Conservation (phyloP, 37 sponge, comb jelly and placozoan genomes). For the Axinella damicornis region DNA sequence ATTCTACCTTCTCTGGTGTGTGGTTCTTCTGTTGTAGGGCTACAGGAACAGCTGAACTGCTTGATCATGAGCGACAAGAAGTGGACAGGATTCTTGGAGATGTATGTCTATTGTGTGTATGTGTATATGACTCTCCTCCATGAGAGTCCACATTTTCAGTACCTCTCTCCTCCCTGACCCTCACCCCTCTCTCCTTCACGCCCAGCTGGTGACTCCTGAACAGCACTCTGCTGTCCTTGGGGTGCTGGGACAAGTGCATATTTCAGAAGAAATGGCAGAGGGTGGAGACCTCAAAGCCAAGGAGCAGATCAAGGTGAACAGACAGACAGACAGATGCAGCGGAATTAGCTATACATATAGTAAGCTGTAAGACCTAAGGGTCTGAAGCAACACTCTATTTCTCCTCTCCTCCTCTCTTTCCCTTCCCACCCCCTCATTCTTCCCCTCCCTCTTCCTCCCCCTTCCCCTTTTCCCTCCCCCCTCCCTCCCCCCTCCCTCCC, state of each 20-base stretch:
- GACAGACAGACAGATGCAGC: neutral
- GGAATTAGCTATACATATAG: neutral
- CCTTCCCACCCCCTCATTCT: neutral
- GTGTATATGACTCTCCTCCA: neutral
- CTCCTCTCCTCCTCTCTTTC: too few species aligned
- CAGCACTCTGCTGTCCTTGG: constrained; percentile 55
- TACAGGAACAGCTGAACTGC: constrained; percentile 76
- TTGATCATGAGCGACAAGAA: constrained; percentile 68
- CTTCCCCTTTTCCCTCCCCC: too few species aligned
- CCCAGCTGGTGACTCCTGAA: constrained; percentile 46
- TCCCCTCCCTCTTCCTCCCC: neutral
- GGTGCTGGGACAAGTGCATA: constrained; percentile 87
- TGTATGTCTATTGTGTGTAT: constrained; percentile 1
- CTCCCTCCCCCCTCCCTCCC: too few species aligned
- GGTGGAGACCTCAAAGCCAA: constrained; percentile 72
- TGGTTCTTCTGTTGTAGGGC: constrained; percentile 22
- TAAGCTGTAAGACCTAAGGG: too few species aligned
- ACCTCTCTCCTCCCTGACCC: neutral
- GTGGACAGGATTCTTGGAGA: constrained; percentile 47
- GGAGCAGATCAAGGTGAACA: constrained; percentile 44
- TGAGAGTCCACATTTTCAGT: too few species aligned
- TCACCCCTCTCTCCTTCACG: neutral
- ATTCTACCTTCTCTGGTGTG: neutral
- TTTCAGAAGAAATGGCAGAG: constrained; percentile 62
- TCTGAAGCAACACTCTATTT: too few species aligned